Percentiles rank a stretch among this genome's conserved stretches.
These are phyloP conservation scores for Nesogale talazaci DNA, from an alignment of 2,113 vertebrate genomes.

Conservation along the genomic window DNA sequence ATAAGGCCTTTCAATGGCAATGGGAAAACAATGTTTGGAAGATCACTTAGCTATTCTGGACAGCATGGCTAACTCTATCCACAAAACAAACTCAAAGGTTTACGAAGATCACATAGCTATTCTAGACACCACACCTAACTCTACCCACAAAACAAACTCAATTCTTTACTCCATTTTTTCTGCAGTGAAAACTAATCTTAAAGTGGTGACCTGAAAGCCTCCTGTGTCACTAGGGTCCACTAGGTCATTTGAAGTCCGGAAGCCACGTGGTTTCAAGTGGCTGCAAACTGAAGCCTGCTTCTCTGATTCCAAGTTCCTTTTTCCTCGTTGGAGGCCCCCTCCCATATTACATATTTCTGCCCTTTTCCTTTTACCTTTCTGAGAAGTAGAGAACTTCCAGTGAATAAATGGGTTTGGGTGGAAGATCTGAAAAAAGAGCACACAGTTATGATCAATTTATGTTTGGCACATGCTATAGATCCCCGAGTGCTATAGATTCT, in stretches of 20 bases:
- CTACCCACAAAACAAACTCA: background rate
- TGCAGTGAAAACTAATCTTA: background rate
- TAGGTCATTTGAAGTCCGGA: background rate
- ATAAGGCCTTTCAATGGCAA: background rate
- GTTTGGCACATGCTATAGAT: fast-evolving
- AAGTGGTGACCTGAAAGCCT: too few relatives aligned
- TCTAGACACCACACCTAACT: background rate
- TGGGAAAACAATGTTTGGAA: background rate
- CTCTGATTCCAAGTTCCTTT: background rate
- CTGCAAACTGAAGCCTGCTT: background rate
- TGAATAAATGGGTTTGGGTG: background rate
- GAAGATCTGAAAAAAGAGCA: background rate
- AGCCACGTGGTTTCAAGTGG: background rate
- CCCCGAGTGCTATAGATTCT: background rate
- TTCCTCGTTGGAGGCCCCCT: background rate
- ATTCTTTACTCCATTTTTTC: background rate
- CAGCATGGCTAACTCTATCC: background rate
- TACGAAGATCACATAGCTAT: background rate
- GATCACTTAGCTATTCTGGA: background rate
- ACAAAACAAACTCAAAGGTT: background rate
- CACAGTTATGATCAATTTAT: background rate
- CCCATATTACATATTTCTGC: background rate
- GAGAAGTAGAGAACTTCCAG: background rate
- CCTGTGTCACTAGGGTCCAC: background rate
- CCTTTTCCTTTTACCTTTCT: background rate